Evolutionary conservation across 1,140 invertebrate species (phyloP), one percentile per base, ranked within the genome.

Genomic region (Diorhabda sublineata): DNA sequence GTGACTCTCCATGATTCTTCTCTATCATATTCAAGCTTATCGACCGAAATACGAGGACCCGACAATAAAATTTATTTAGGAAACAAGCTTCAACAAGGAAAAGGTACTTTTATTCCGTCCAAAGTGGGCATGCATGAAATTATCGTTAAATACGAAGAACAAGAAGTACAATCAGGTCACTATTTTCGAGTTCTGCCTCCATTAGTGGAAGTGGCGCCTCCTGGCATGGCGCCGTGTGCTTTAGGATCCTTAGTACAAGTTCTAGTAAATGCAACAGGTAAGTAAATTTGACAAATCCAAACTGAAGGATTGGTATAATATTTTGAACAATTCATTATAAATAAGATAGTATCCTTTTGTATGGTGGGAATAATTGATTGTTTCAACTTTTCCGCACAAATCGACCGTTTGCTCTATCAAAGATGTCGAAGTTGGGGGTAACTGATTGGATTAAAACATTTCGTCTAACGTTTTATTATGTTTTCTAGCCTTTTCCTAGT

Each of bases 161-260:
- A 89, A 70, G 78, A 80, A 74, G 76, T 80, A 41, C 70, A 73
- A 58, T 83, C 85, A 7, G 84, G 85, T 57, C 87, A 96, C 76
- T 91, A 93, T 81, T 94, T 97, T 79, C 86, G 94, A 75, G 94
- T 95, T 3, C 84, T 95, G 77, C 94, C 95, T 60, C 89, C 93
- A 57, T 81, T 95, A 64, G 89, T 93, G 64, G 90, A 92, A 80
- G 94, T 96, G 59, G 90, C 90, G 64, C 91, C 92, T 52, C 92
- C 94, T 7, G 94, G 95, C 68, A 95, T 98, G 87, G 95, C 97
- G 63, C 96, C 94, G 41, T 98, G 96, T 82, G 92, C 94, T 11
- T 87, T 97, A 45, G 96, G 96, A 72, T 94, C 93, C 67, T 90
- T 96, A 64, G 96, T 98, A 4, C 96, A 98, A 87, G 93, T 98